Evolutionary conservation across 2,797 vertebrate species (phyloP).

Genomic region (Zenarchopterus dispar): DNA sequence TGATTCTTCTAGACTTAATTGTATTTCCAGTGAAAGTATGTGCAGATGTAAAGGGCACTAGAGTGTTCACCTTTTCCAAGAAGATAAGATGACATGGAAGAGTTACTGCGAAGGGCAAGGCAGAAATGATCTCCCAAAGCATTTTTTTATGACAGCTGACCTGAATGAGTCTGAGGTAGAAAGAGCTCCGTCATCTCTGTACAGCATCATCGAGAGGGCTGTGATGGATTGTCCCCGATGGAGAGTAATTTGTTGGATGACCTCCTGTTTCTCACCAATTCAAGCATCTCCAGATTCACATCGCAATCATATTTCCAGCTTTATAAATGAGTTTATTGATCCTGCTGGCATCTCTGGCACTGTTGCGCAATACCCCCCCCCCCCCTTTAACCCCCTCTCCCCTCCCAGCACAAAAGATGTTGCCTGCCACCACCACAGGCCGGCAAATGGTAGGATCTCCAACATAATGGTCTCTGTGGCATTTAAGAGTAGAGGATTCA

Average conservation of each 20-base stretch:
- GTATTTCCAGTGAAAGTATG: too few species aligned
- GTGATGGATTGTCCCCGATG: not conserved
- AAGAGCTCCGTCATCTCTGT: not conserved
- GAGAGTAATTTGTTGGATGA: not conserved
- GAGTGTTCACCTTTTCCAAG: not conserved
- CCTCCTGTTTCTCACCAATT: not conserved
- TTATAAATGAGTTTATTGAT: slow-evolving; percentile 3
- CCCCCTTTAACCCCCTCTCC: too few species aligned
- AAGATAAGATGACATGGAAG: not conserved
- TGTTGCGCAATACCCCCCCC: too few species aligned
- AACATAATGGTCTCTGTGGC: not conserved
- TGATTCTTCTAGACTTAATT: too few species aligned
- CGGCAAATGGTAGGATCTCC: too few species aligned
- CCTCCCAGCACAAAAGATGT: too few species aligned
- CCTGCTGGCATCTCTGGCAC: not conserved
- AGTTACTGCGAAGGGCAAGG: not conserved
- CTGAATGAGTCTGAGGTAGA: not conserved
- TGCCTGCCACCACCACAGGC: too few species aligned
- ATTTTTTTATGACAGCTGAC: not conserved
- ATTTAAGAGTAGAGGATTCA: not conserved
- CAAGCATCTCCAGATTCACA: not conserved
- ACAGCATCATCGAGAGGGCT: not conserved
- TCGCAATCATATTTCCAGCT: not conserved
- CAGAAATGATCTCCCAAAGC: not conserved
- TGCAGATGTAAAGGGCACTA: too few species aligned